phyloP scores from a whole-genome alignment of 2,888 invertebrate genomes.

The Dexiosoma caninum region DNA sequence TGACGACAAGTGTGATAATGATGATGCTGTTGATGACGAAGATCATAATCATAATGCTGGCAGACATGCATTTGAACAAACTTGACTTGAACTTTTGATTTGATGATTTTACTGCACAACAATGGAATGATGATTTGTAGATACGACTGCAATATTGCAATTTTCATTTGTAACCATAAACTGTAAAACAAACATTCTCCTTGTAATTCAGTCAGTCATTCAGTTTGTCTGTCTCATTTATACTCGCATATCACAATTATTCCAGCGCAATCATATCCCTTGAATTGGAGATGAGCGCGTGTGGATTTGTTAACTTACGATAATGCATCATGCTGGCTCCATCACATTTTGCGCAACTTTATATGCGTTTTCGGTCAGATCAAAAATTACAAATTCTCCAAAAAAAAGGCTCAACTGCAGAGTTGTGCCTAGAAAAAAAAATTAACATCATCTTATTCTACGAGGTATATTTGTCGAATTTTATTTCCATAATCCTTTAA shows the following conservation, averaged over 20 bases:
- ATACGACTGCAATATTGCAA: constrained; percentile 29
- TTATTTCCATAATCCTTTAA: too few species aligned
- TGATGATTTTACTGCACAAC: constrained; percentile 32
- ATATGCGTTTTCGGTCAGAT: too few species aligned
- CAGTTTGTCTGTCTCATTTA: neutral
- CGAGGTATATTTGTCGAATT: too few species aligned
- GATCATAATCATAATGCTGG: constrained; percentile 23
- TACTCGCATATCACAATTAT: neutral
- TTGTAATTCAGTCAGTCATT: neutral
- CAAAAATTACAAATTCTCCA: too few species aligned
- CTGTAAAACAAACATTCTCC: constrained; percentile 2
- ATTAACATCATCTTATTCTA: too few species aligned
- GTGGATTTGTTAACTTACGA: neutral
- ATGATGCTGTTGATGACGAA: constrained; percentile 11
- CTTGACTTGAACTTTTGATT: constrained; percentile 52
- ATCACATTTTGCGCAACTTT: too few species aligned
- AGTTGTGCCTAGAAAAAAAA: too few species aligned
- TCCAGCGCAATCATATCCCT: neutral
- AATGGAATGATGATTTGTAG: neutral
- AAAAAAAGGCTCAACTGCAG: too few species aligned
- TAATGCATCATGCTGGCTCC: too few species aligned
- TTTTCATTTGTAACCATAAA: constrained; percentile 45
- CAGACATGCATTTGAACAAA: constrained; percentile 45
- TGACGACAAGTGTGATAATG: neutral
- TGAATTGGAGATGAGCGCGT: neutral